Evolutionary conservation across 2,888 invertebrate genomes (phyloP), one percentile per base, ranked within the genome.

Genomic region (Melipona beecheii): DNA sequence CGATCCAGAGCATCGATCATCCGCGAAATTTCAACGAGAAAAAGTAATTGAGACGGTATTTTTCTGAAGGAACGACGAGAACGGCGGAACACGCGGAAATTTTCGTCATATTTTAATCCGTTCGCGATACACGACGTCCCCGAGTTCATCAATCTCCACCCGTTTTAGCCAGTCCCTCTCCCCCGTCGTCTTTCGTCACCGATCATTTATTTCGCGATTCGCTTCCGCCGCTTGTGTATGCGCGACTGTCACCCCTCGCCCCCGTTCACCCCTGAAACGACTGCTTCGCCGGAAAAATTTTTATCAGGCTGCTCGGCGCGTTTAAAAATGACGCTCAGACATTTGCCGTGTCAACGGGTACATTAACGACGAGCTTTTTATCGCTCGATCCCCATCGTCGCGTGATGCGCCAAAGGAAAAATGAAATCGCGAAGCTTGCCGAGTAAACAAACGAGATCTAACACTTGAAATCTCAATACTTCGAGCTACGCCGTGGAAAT

Each of bases 61-160:
- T 58, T 24, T 19, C 11, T 13, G 9, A 43, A 15, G 17, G 2
- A 60, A 27, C 27, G 27, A 27, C 19, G 17, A n/a, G 52, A 78
- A 65, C 9, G 78, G 24, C n/a, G 31, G 78, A 24, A 78, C 50
- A 36, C 65, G 56, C 74, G 65, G 84, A 85, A 83, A 86, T 87
- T 87, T 85, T 80, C 78, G 83, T 81, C 84, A 89, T 89, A 90
- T 90, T 91, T 90, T 91, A 91, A 91, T 90, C 87, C 87, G 83
- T 83, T 85, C 84, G 75, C 89, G 87, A 87, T 89, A 89, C 89
- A 54, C 85, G 77, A 86, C 88, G 85, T 77, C 83, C 79, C 73
- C 49, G 72, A 86, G 31, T 77, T 90, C 92, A 92, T 92, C 91
- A 92, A 92, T 92, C 92, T 92, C 89, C 74, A 69, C 36, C 36